Conservation (phyloP, 1,140 invertebrate species). For the Zaprionus capensis region DNA sequence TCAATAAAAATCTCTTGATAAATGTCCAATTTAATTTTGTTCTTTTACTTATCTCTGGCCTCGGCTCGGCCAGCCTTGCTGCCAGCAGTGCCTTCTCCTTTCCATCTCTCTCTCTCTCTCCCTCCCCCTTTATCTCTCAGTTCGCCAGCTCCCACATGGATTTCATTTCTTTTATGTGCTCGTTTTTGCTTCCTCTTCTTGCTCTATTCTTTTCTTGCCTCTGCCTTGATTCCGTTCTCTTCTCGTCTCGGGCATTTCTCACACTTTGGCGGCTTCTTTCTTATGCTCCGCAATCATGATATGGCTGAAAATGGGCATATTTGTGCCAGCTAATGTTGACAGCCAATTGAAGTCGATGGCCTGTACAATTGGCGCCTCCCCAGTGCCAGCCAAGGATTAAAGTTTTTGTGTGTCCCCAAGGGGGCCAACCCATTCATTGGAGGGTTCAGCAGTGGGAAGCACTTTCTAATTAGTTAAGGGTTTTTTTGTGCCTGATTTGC, state of each 20-base stretch:
- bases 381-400: conserved; percentile 11
- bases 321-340: conserved; percentile 60
- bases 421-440: neutral
- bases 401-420: conserved; percentile 4
- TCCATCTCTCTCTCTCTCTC: neutral
- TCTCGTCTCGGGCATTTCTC: conserved; percentile 57
- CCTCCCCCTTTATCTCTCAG: neutral
- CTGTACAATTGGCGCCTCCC: conserved; percentile 17
- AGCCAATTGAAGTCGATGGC: conserved; percentile 24
- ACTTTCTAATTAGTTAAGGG: neutral
- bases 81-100: neutral
- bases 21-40: conserved; percentile 84
- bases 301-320: conserved; percentile 66
- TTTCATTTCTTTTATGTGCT: conserved; percentile 50
- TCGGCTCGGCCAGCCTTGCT: conserved; percentile 11
- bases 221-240: conserved; percentile 52
- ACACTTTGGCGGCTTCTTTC: conserved; percentile 69
- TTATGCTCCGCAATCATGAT: conserved; percentile 61
- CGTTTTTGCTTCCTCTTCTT: conserved; percentile 18
- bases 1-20: conserved; percentile 84
- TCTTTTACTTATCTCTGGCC: conserved; percentile 76
- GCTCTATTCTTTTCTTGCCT: conserved; percentile 29
- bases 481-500: neutral
- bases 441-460: neutral
- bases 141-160: conserved; percentile 45